phyloP scores from a whole-genome alignment of 2,113 vertebrate species.

The Octodon degus region DNA sequence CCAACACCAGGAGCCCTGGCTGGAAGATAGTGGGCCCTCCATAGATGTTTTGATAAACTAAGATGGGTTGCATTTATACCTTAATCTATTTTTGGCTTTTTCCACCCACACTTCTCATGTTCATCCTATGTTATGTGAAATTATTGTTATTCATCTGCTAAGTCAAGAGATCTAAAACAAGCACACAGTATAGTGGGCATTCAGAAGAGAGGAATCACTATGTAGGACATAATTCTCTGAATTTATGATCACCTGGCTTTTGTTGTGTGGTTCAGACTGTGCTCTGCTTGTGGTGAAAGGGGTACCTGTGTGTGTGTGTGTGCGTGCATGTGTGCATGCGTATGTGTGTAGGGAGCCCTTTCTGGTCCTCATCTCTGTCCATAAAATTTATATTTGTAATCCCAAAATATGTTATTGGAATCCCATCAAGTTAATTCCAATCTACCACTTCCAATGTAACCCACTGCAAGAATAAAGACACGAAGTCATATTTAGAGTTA shows the following conservation, averaged over 20 bases:
- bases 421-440: no score
- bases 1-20: neutral
- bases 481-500: no score
- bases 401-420: no score
- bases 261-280: neutral
- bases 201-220: neutral
- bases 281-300: neutral
- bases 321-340: no score
- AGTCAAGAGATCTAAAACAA: neutral
- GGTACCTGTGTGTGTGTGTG: neutral
- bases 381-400: no score
- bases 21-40: no score
- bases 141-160: neutral
- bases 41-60: neutral
- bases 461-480: no score
- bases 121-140: neutral
- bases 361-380: no score
- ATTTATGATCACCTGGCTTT: neutral
- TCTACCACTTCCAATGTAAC: no score
- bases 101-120: neutral
- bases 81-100: neutral
- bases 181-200: neutral
- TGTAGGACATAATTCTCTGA: neutral
- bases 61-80: neutral
- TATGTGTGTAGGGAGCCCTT: neutral